Percentiles rank a stretch among this genome's conserved stretches.
phyloP scores from a whole-genome alignment of 2,888 invertebrate species.

The Operophtera brumata region DNA sequence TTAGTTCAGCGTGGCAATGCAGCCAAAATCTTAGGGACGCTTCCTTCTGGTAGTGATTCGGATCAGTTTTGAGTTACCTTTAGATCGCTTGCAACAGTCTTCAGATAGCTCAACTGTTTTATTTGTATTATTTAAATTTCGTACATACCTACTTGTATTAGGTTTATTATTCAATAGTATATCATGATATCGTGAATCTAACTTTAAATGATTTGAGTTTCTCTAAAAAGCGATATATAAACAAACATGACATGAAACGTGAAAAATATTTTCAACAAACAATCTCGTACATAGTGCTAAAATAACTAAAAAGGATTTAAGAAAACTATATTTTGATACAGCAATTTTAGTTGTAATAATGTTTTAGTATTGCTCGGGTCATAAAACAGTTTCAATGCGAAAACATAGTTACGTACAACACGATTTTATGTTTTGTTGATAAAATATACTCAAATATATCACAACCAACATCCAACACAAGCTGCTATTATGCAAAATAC shows the following conservation, averaged over 20 bases:
- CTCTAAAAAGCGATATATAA: not conserved
- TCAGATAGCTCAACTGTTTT: too few relatives aligned
- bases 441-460: too few relatives aligned
- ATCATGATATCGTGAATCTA: not conserved
- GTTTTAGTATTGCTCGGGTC: slow-evolving; percentile 20
- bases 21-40: too few relatives aligned
- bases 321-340: slow-evolving; percentile 17
- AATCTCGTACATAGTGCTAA: slow-evolving; percentile 2
- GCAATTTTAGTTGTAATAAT: slow-evolving; percentile 17
- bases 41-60: too few relatives aligned
- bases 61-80: too few relatives aligned
- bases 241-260: not conserved
- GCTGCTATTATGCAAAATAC: too few relatives aligned
- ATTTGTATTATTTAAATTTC: too few relatives aligned
- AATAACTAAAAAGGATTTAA: not conserved
- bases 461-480: too few relatives aligned
- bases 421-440: too few relatives aligned
- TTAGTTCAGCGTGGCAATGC: too few relatives aligned
- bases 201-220: not conserved
- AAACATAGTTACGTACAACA: not conserved
- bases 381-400: slow-evolving; percentile 17
- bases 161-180: not conserved
- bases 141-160: too few relatives aligned
- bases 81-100: too few relatives aligned
- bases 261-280: not conserved